phyloP scores from a whole-genome alignment of 2,797 vertebrate genomes.

The Tokudaia muenninki region DNA sequence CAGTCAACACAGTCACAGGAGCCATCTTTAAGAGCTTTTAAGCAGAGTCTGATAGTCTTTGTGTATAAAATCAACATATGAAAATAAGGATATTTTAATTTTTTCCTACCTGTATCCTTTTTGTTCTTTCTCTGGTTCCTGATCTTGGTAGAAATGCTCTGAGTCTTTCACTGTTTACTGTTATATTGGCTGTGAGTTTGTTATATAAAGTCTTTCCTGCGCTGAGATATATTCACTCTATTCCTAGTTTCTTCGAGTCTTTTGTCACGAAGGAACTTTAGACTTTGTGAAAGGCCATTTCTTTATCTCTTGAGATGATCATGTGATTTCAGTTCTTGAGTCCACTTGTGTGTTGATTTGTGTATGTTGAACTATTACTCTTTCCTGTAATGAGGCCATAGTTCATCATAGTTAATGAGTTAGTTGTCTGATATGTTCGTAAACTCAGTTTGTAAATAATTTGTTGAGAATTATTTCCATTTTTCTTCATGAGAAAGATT shows the following conservation, averaged over 20 bases:
- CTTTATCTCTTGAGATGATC: not conserved
- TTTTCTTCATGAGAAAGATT: not conserved
- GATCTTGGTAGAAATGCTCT: not conserved
- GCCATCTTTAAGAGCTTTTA: not conserved
- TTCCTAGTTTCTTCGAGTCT: too few species aligned
- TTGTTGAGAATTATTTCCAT: not conserved
- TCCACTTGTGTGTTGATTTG: not conserved
- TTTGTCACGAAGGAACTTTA: not conserved
- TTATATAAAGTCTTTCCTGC: not conserved
- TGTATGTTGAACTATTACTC: not conserved
- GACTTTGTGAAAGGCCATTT: not conserved
- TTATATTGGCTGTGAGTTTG: not conserved
- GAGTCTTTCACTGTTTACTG: not conserved
- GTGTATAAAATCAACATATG: not conserved
- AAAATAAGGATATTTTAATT: not conserved
- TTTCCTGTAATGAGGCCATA: not conserved
- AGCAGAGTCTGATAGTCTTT: not conserved
- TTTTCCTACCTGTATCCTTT: not conserved
- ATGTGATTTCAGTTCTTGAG: not conserved
- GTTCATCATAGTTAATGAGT: not conserved
- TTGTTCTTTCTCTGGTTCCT: not conserved
- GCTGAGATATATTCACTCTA: not conserved
- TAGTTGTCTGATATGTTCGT: not conserved
- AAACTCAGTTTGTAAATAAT: not conserved
- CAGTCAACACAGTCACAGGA: too few species aligned